Base-by-base conservation (phyloP, 2,113 vertebrate genomes). In the Vireo altiloquus region DNA sequence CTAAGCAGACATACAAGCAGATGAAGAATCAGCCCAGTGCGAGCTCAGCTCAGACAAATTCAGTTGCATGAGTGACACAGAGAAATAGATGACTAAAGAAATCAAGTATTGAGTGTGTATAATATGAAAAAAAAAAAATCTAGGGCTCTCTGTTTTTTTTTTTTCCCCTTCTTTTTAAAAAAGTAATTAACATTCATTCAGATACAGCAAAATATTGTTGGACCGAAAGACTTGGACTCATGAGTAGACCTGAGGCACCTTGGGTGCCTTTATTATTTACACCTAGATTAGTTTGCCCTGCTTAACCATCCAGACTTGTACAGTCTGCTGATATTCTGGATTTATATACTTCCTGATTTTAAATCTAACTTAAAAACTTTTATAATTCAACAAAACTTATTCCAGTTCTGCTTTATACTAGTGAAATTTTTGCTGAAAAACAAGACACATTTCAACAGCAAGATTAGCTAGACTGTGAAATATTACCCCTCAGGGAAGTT, bases 391-490 rank as follows among this genome's bases (percentile, higher is more conserved):
- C 87, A 93, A 76, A 92, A 90, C 53, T 33, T 2, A 28, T 61
- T 66, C 50, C 53, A 64, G 12, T 77, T 78, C 59, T 91, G 59
- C 65, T 91, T 82, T 87, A 35, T 12, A 42, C 35, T 49, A 49
- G 68, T 77, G 93, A 92, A 50, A 1, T 82, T 88, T 94, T 88
- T 94, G 35, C 90, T 93, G 93, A 53, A 90, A 93, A 96, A 21
- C 64, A 70, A 82, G 88, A 75, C 79, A 71, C 79, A 74, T 82
- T 75, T 96, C 79, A 88, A 60, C 60, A 68, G 88, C 11, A 16
- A 89, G 94, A 94, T 95, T 86, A 95, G 94, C 93, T 74, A 93
- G 88, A 93, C 92, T 94, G 92, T 96, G 96, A 96, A 97, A 92
- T 95, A 96, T 96, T 91, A 70, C 71, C 94, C 93, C 85, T 96